Evolutionary conservation across 2,888 invertebrate species (phyloP), one percentile per base, ranked within the genome.

Genomic region (Epinotia brunnichana): DNA sequence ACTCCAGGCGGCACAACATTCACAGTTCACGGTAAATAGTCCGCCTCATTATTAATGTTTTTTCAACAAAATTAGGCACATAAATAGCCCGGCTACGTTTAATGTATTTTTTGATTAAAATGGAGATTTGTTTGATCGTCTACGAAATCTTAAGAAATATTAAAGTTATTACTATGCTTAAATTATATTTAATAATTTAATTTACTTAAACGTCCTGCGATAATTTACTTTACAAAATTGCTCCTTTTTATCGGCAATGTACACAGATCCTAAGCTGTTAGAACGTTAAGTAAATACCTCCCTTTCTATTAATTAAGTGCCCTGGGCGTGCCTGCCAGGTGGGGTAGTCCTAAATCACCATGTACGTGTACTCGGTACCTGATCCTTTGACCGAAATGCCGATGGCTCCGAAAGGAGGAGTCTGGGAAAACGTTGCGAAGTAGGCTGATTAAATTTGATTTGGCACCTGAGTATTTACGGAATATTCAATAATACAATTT

Each of bases 271-370:
- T 75, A 68, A 74, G 74, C 74, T 60, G 71, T 69, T 67, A 63
- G 75, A 75, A 74, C 76, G 76, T 75, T 77, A 77, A 75, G 76
- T 76, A 76, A 76, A 78, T 76, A 77, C 74, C 74, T 74, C 76
- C 77, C 77, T 76, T 79, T 78, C 74, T 75, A 74, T 79, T 79
- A 79, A 79, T 80, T 78, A 79, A 80, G 79, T 78, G 75, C 67
- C 70, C 39, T 56, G 72, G 74, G 76, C 77, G 74, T 75, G 76
- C 69, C 74, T 74, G 76, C 73, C 77, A 74, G 74, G 72, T 69
- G 73, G 77, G 74, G 76, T 74, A 62, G 74, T 66, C 76, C 70
- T 81, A 81, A 81, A 81, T 81, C 81, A 80, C 78, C 74, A 69
- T 61, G 75, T 76, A 79, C 79, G 79, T 77, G 77, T 71, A 74